Evolutionary conservation across 2,797 vertebrate genomes (phyloP).

Genomic region (Clarias fuscus): DNA sequence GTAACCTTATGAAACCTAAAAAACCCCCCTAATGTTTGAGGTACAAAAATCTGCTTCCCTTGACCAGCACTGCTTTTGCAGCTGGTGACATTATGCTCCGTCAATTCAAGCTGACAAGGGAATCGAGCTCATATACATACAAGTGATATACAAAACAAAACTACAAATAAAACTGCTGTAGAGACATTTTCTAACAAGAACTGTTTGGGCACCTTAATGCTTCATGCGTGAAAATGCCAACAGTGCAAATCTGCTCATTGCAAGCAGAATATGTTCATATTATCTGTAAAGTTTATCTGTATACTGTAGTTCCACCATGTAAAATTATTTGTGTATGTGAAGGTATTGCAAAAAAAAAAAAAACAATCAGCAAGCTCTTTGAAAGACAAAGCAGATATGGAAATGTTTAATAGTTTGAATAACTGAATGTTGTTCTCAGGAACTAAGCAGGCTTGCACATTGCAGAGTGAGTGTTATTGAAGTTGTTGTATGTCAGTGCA

Average conservation of each 20-base stretch:
- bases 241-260: not conserved
- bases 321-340: not conserved
- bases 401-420: not conserved
- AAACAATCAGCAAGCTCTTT: not conserved
- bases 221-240: not conserved
- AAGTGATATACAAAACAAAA: not conserved
- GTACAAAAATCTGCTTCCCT: not conserved
- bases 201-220: not conserved
- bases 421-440: not conserved
- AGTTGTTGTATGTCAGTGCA: not conserved
- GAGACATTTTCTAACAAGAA: not conserved
- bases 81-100: conserved; percentile 5
- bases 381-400: not conserved
- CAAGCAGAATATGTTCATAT: not conserved
- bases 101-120: not conserved
- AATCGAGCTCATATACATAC: not conserved
- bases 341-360: not conserved
- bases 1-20: not conserved
- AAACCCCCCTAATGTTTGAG: not conserved
- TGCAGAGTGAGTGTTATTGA: not conserved
- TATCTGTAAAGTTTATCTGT: not conserved
- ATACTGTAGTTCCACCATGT: not conserved
- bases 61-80: not conserved
- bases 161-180: conserved; percentile 7
- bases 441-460: not conserved